Percentiles rank a stretch among this genome's conserved stretches.
phyloP scores from a whole-genome alignment of 2,888 invertebrate species.

The Leucania comma region DNA sequence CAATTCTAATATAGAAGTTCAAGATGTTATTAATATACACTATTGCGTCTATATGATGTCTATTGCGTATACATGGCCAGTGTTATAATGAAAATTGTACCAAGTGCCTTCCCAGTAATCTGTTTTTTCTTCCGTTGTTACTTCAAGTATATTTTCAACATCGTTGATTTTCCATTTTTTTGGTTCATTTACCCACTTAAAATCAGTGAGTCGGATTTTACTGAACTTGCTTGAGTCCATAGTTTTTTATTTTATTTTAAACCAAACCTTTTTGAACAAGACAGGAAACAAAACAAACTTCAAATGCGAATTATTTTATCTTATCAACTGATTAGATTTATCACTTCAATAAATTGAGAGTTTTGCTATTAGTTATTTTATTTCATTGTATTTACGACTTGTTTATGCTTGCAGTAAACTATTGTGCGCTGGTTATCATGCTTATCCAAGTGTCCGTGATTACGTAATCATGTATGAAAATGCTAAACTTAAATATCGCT shows the following conservation, averaged over 20 bases:
- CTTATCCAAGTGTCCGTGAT: not conserved
- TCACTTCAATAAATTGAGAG: not conserved
- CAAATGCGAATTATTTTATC: constrained; percentile 1
- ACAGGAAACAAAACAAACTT: not conserved
- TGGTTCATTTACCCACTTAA: constrained; percentile 83
- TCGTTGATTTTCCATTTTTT: constrained; percentile 70
- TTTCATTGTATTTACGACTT: not conserved
- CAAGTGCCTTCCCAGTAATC: constrained; percentile 85
- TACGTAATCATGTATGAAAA: constrained; percentile 21
- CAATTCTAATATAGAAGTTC: no score
- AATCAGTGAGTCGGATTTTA: constrained; percentile 62
- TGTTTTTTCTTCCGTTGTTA: constrained; percentile 78
- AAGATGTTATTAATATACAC: no score
- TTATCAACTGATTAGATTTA: constrained; percentile 24
- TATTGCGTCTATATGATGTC: no score
- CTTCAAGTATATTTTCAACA: constrained; percentile 65
- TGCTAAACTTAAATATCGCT: not conserved
- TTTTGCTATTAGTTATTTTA: constrained; percentile 10
- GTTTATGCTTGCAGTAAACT: not conserved
- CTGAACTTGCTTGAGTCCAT: constrained; percentile 55
- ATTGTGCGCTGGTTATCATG: not conserved
- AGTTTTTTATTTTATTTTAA: not conserved
- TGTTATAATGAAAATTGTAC: constrained; percentile 77
- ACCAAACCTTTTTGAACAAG: not conserved
- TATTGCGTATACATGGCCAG: constrained; percentile 80